These are phyloP conservation scores for Tetheella fluctuosa DNA, from an alignment of 2,888 invertebrate species.

Conservation along the genomic window DNA sequence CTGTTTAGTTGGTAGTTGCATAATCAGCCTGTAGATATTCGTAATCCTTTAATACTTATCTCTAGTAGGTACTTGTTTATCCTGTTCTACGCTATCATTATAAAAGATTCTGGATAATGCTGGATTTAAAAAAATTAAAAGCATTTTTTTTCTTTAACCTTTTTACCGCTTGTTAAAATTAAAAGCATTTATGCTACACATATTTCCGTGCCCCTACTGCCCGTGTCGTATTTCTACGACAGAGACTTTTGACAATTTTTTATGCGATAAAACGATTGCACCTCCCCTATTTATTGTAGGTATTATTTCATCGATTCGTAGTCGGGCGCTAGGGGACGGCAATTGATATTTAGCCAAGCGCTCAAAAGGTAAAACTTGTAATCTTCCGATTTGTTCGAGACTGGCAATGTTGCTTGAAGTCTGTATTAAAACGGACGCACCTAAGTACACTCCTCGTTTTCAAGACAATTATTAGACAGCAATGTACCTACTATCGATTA, in stretches of 20 bases:
- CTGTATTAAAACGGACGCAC: background rate
- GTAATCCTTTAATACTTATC: background rate
- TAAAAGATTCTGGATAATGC: background rate
- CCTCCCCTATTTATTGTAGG: too few species aligned
- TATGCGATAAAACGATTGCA: too few species aligned
- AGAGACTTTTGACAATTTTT: too few species aligned
- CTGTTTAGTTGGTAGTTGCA: background rate
- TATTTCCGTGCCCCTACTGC: too few species aligned
- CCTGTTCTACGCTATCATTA: slow-evolving; percentile 1
- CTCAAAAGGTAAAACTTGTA: background rate
- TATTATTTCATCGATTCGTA: too few species aligned
- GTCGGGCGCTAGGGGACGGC: too few species aligned
- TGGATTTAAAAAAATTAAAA: background rate
- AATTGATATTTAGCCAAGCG: too few species aligned
- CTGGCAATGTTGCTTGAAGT: background rate
- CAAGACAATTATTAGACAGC: background rate
- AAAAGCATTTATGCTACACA: too few species aligned
- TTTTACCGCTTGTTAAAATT: too few species aligned
- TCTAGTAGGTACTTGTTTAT: background rate
- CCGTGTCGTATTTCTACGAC: too few species aligned
- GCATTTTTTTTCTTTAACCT: background rate
- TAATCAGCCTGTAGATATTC: background rate
- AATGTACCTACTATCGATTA: slow-evolving; percentile 5
- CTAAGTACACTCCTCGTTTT: too few species aligned
- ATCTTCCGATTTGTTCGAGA: background rate